phyloP scores from a whole-genome alignment of 2,797 vertebrate species.

The Falco rusticolus region DNA sequence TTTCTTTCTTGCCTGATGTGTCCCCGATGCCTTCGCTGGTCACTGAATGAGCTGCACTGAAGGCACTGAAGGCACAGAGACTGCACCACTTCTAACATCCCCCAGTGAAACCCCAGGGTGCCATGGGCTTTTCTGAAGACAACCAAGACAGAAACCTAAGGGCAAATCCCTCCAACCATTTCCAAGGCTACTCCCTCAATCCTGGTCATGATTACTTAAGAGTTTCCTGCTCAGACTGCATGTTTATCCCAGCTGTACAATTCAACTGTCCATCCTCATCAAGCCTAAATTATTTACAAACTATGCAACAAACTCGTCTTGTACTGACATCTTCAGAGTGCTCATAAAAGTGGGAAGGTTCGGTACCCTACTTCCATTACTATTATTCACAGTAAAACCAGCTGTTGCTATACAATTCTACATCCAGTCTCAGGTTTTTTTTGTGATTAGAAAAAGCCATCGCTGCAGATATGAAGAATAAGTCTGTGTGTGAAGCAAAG shows the following conservation, averaged over 20 bases:
- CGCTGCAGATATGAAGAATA: not conserved
- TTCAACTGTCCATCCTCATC: not conserved
- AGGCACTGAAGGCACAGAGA: not conserved
- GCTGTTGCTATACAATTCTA: not conserved
- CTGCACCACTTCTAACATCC: not conserved
- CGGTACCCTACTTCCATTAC: not conserved
- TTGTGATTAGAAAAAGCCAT: not conserved
- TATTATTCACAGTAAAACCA: not conserved
- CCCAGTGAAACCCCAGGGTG: not conserved
- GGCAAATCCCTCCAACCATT: constrained; percentile 14
- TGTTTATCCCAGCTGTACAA: not conserved
- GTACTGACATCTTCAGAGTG: not conserved
- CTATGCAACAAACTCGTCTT: constrained; percentile 7
- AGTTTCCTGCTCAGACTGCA: not conserved
- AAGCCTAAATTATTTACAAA: not conserved
- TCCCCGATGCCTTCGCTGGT: not conserved
- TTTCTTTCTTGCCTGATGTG: constrained; percentile 38
- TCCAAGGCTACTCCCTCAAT: not conserved
- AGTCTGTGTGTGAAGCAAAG: not conserved
- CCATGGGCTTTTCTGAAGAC: not conserved
- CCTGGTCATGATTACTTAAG: not conserved
- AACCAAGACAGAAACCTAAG: not conserved
- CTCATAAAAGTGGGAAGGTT: not conserved
- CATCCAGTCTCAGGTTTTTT: not conserved
- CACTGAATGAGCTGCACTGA: not conserved